A percentile compares a stretch with the other conserved stretches of the same genome.
phyloP scores from a whole-genome alignment of 2,797 vertebrate genomes.

The Enteromius afrohamiltoni region DNA sequence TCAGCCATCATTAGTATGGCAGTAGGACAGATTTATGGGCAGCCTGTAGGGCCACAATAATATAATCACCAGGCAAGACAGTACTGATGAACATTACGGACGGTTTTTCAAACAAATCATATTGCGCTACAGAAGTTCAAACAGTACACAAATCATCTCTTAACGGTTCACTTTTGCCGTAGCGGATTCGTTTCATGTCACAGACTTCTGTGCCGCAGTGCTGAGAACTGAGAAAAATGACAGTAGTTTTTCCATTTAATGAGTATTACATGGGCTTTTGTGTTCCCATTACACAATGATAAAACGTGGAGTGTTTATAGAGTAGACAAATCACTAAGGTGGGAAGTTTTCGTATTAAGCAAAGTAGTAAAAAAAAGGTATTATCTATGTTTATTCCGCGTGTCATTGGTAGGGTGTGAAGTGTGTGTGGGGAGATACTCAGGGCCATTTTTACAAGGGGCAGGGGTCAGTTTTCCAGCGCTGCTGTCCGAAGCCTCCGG shows the following conservation, averaged over 20 bases:
- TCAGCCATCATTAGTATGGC: conserved; percentile 55
- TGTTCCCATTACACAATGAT: conserved; percentile 40
- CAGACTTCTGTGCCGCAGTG: background rate
- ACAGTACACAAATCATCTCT: conserved; percentile 42
- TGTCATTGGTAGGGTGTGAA: background rate
- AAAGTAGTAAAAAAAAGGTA: conserved; percentile 11
- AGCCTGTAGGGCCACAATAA: conserved; percentile 50
- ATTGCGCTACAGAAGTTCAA: conserved; percentile 21
- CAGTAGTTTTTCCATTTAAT: conserved; percentile 9
- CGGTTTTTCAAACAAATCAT: conserved; percentile 46
- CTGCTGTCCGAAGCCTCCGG: conserved; percentile 41
- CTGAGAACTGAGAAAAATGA: conserved; percentile 24
- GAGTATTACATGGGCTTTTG: conserved; percentile 33
- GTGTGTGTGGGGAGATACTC: conserved; percentile 31
- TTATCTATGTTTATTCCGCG: conserved; percentile 14
- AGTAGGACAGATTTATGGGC: conserved; percentile 52
- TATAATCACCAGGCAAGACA: conserved; percentile 52
- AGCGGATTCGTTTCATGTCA: background rate
- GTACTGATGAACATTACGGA: conserved; percentile 19
- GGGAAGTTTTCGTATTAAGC: conserved; percentile 14
- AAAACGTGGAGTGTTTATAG: conserved; percentile 23
- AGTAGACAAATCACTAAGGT: conserved; percentile 17
- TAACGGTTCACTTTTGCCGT: conserved; percentile 11
- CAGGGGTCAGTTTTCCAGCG: conserved; percentile 53
- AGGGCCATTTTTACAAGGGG: conserved; percentile 31